Evolutionary conservation across 2,113 vertebrate genomes (phyloP), one percentile per base, ranked within the genome.

Genomic region (Delphinus delphis): DNA sequence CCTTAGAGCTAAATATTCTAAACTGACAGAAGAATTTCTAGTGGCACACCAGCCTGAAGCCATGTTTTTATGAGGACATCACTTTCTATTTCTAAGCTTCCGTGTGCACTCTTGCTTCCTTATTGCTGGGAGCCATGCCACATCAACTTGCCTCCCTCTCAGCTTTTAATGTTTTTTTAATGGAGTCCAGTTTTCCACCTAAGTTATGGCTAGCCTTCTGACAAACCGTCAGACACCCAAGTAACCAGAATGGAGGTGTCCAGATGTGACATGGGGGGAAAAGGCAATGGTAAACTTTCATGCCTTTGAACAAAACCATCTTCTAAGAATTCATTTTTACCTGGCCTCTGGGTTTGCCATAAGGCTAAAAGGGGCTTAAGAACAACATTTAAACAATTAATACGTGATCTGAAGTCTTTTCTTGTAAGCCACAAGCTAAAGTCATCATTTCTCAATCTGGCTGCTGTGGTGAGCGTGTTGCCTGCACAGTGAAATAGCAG

Each of bases 1-100:
- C 98, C 98, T 99, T 98, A 93, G 91, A 99, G 99, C 98, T 93
- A 99, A 98, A 98, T 99, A 98, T 98, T 99, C 98, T 99, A 98
- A 99, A 99, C 98, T 99, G 98, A 99, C 99, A 99, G 99, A 98
- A 99, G 98, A 98, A 99, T 99, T 99, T 98, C 98, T 99, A 99
- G 99, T 98, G 98, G 99, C 99, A 98, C 98, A 98, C 97, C 98
- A 98, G 98, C 99, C 99, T 98, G 81, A 89, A 98, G 99, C 98
- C 98, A 98, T 98, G 98, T 99, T 99, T 99, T 99, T 99, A 99
- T 99, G 99, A 99, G 99, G 98, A 99, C 99, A 99, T 99, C 99
- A 99, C 99, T 99, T 99, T 99, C 98, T 99, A 98, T 99, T 99
- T 99, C 98, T 98, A 98, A 99, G 98, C 98, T 98, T 97, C 98